phyloP scores from a whole-genome alignment of 1,140 invertebrate species.

The Brachionus rotundiformis region DNA sequence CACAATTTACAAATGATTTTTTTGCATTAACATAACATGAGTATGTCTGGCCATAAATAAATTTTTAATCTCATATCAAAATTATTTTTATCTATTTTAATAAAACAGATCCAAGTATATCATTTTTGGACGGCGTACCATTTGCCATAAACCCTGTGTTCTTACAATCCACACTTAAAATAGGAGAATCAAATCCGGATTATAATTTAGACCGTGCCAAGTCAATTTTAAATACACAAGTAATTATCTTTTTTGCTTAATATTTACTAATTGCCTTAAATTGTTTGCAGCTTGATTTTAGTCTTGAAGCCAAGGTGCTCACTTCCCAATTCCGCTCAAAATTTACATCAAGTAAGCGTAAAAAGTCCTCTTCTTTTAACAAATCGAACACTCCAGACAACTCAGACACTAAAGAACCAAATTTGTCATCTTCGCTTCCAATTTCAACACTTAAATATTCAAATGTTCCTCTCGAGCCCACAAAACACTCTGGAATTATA shows the following conservation, averaged over 20 bases:
- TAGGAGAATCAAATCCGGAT: not conserved
- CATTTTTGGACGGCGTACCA: not conserved
- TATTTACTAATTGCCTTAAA: not conserved
- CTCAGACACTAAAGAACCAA: not conserved
- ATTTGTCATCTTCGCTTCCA: conserved; percentile 18
- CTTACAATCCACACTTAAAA: not conserved
- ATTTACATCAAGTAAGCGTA: not conserved
- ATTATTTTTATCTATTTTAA: too few species aligned
- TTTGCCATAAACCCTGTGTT: conserved; percentile 34
- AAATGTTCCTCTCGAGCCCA: not conserved
- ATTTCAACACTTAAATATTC: not conserved
- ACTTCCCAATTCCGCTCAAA: not conserved
- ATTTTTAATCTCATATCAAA: too few species aligned
- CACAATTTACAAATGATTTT: not conserved
- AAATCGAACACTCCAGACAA: not conserved
- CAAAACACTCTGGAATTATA: not conserved
- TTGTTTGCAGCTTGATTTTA: conserved; percentile 28
- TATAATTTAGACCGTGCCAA: conserved; percentile 28
- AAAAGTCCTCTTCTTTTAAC: conserved; percentile 15
- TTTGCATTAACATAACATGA: not conserved
- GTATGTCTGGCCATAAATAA: too few species aligned
- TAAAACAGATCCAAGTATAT: conserved; percentile 4
- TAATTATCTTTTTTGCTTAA: not conserved
- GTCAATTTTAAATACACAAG: not conserved
- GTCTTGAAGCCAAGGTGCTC: not conserved